Percentiles rank a stretch among this genome's conserved stretches.
Evolutionary conservation across 2,113 vertebrate species (phyloP).

Genomic region (Bucco capensis): DNA sequence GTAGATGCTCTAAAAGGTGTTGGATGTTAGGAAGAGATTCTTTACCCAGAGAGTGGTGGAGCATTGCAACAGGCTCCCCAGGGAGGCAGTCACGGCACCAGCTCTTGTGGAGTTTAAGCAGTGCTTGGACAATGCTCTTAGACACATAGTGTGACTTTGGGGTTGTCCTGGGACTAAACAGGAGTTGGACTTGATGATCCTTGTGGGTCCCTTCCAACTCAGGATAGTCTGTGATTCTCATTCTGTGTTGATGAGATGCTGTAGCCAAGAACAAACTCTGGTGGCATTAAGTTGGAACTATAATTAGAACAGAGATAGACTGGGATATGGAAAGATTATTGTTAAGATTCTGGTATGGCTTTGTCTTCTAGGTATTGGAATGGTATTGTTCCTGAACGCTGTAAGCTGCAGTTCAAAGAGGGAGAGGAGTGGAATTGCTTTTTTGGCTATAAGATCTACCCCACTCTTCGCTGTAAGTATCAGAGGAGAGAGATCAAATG

Average conservation of each 20-base stretch:
- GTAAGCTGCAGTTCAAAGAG: slow-evolving; percentile 82
- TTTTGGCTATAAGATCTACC: slow-evolving; percentile 96
- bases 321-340: neutral
- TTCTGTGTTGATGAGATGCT: neutral
- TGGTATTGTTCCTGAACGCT: slow-evolving; percentile 88
- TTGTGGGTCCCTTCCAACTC: too few species aligned
- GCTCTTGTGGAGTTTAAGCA: too few species aligned
- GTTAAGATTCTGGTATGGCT: neutral
- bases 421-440: slow-evolving; percentile 99
- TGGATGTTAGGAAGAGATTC: too few species aligned
- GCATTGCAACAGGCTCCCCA: too few species aligned
- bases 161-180: too few species aligned
- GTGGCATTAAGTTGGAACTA: neutral
- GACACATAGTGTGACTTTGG: too few species aligned
- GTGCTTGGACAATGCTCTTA: too few species aligned
- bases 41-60: too few species aligned
- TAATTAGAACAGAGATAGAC: neutral
- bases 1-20: neutral
- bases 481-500: neutral
- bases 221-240: too few species aligned
- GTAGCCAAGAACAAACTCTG: neutral
- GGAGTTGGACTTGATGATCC: too few species aligned
- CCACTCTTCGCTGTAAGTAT: slow-evolving; percentile 90
- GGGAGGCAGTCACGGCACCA: too few species aligned
- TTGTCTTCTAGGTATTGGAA: slow-evolving; percentile 88